Conservation (phyloP, 2,797 vertebrate genomes). For the Setipinna tenuifilis region DNA sequence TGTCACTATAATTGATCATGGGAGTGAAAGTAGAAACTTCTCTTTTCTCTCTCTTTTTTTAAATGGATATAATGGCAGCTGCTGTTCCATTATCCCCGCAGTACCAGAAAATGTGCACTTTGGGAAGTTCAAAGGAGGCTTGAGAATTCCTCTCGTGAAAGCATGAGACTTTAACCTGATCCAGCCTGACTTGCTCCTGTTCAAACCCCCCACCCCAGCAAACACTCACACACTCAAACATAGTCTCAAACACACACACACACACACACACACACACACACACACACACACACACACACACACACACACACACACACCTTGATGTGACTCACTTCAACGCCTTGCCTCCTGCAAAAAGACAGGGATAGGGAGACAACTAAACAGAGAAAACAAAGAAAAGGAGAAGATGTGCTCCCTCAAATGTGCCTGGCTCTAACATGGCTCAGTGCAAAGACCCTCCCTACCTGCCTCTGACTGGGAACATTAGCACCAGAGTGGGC, state of each 20-base stretch:
- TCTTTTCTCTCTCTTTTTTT: constrained; percentile 10
- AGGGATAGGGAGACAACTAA: neutral
- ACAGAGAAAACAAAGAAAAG: neutral
- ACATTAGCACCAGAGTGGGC: neutral
- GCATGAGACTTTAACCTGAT: constrained; percentile 72
- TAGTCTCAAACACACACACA: neutral
- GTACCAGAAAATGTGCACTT: constrained; percentile 43
- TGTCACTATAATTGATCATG: constrained; percentile 49
- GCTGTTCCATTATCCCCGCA: constrained; percentile 52
- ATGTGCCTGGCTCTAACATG: neutral
- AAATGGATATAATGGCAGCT: constrained; percentile 45
- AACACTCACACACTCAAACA: neutral
- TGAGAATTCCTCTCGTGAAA: constrained; percentile 70
- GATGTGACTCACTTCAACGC: neutral
- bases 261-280: neutral
- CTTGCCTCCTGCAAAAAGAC: neutral
- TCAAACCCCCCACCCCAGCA: constrained; percentile 57
- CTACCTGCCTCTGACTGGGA: neutral
- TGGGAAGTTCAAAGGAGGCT: constrained; percentile 62
- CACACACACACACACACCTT: neutral
- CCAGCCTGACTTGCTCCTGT: constrained; percentile 61
- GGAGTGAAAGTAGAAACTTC: constrained; percentile 52
- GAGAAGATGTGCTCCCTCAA: neutral
- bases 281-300: neutral
- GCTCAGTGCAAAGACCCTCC: neutral